These are phyloP conservation scores for Drosophila macrothrix DNA, from an alignment of 2,888 invertebrate species.

Conservation along the genomic window DNA sequence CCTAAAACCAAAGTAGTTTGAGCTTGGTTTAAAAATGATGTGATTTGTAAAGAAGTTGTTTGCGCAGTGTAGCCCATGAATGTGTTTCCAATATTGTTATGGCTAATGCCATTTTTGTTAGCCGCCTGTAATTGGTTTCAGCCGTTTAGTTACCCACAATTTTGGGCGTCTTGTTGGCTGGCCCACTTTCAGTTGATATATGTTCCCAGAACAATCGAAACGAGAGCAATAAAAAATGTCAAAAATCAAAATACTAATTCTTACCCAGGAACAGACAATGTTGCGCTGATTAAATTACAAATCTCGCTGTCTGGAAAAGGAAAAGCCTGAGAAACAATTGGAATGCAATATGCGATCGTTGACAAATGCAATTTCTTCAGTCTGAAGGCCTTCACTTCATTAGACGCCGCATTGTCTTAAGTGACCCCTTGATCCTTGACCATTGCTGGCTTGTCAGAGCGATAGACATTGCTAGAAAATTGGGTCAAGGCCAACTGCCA, in stretches of 20 bases:
- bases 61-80: background rate
- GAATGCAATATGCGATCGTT: slow-evolving; percentile 33
- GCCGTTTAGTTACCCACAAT: slow-evolving; percentile 12
- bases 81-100: slow-evolving; percentile 28
- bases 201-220: slow-evolving; percentile 21
- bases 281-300: slow-evolving; percentile 72
- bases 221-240: slow-evolving; percentile 55
- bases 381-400: slow-evolving; percentile 34
- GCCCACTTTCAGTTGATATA: slow-evolving; percentile 46
- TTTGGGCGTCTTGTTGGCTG: slow-evolving; percentile 14
- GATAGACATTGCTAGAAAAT: slow-evolving; percentile 33
- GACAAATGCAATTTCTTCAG: slow-evolving; percentile 58
- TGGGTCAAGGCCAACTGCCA: slow-evolving; percentile 63
- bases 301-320: slow-evolving; percentile 18
- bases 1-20: background rate
- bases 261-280: slow-evolving; percentile 47
- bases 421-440: slow-evolving; percentile 74
- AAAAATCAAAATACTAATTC: slow-evolving; percentile 39
- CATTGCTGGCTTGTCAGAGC: slow-evolving; percentile 37
- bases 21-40: background rate
- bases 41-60: background rate
- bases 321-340: slow-evolving; percentile 45
- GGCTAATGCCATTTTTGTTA: slow-evolving; percentile 37
- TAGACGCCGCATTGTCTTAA: slow-evolving; percentile 65
- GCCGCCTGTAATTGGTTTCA: slow-evolving; percentile 38